A percentile compares a stretch with the other conserved stretches of the same genome.
Conservation (phyloP, 2,797 vertebrate species). For the Cossypha polioptera region DNA sequence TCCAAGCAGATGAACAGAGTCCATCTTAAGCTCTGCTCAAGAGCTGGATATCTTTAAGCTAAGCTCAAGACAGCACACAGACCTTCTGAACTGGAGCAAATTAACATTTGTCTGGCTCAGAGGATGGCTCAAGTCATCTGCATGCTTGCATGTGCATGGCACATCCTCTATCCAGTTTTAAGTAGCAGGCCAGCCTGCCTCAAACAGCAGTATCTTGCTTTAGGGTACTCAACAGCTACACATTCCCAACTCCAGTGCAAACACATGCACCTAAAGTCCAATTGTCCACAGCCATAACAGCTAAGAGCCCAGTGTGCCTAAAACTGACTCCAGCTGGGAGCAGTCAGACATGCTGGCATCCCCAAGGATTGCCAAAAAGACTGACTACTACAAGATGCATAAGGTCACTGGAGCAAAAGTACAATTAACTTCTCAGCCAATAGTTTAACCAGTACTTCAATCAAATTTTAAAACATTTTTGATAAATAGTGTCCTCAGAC, state of each 20-base stretch:
- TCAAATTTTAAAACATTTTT: not conserved
- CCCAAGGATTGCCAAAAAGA: not conserved
- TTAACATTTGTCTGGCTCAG: not conserved
- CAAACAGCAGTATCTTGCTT: not conserved
- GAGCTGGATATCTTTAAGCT: not conserved
- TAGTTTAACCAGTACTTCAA: not conserved
- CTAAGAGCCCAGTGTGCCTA: accelerated
- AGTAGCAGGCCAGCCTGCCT: not conserved
- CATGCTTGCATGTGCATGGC: not conserved
- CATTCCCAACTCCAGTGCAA: not conserved
- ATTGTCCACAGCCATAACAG: accelerated
- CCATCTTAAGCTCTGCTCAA: not conserved
- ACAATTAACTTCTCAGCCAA: not conserved
- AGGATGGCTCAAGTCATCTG: not conserved
- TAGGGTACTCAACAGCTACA: not conserved
- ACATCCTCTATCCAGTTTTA: not conserved
- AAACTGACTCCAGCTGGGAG: not conserved
- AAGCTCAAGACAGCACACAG: not conserved
- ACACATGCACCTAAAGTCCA: not conserved
- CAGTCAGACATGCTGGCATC: not conserved
- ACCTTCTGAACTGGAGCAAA: not conserved
- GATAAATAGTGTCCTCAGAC: not conserved
- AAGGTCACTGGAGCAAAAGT: not conserved
- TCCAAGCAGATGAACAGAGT: not conserved
- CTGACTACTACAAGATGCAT: not conserved